Base-by-base conservation (phyloP, 2,797 vertebrate genomes). In the Sebastes paucispinis region DNA sequence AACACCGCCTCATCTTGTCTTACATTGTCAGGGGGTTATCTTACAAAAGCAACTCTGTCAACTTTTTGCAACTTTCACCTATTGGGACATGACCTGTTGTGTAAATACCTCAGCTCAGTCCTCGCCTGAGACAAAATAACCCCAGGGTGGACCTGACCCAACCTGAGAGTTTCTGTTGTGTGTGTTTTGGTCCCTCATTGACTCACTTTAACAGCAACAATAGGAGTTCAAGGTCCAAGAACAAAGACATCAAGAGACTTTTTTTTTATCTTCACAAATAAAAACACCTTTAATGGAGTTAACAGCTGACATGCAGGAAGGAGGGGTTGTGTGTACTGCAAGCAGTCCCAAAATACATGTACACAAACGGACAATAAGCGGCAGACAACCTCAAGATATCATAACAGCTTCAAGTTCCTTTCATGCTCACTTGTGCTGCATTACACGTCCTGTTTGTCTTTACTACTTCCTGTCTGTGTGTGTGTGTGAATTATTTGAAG, bases 231-330 rank as follows among this genome's bases (percentile, higher is more conserved):
- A 88, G 59, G 77, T 86, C 68, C 8, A 60, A 52, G 63, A 86
- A 88, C 65, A 89, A 87, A 90, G 77, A 86, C 43, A 39, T 67
- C 74, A 25, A 58, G 36, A 76, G 64, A 31, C 31, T 4, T 50
- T 73, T 14, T 73, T 73, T 77, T 73, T 62, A 73, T 10, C 29
- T 68, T 84, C 60, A 77, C 29, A 83, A 80, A 84, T 69, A 84
- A 85, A 90, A 86, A 87, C 68, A 79, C 29, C 43, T 93, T 93
- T 94, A 94, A 91, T 93, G 73, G 63, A 66, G 69, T 81, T 25
- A 81, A 87, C 84, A 87, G 77, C 32, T 68, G 65, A 72, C 88
- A 89, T 88, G 90, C 88, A 84, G 81, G 80, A 89, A 85, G 69
- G 43, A 24, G n/a, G 25, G 25, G 22, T 11, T 58, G 60, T 75